Conservation (phyloP, 2,797 vertebrate genomes). For the Borostomias antarcticus region DNA sequence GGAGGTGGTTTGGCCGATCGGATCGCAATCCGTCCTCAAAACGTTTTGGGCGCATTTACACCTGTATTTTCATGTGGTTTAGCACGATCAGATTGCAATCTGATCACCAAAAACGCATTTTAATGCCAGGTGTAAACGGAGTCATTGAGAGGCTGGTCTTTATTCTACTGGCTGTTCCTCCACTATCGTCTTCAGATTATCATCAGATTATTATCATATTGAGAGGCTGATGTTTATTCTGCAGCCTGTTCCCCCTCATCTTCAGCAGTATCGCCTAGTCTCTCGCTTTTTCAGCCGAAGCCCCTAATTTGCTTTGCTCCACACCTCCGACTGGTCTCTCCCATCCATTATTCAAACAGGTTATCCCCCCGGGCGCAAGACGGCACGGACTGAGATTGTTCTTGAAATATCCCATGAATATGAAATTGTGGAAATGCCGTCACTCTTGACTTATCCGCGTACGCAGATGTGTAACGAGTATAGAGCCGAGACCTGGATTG, state of each 20-base stretch:
- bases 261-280: too few relatives aligned
- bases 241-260: too few relatives aligned
- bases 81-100: too few relatives aligned
- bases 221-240: slow-evolving; percentile 8
- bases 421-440: slow-evolving; percentile 58
- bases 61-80: too few relatives aligned
- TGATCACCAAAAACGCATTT: too few relatives aligned
- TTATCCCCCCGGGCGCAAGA: slow-evolving; percentile 56
- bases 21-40: too few relatives aligned
- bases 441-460: slow-evolving; percentile 47
- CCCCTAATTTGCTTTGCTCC: slow-evolving; percentile 24
- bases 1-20: too few relatives aligned
- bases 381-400: slow-evolving; percentile 57
- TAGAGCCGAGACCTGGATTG: neutral
- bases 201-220: slow-evolving; percentile 21
- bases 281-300: neutral
- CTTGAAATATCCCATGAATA: slow-evolving; percentile 69
- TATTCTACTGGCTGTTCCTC: too few relatives aligned
- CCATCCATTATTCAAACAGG: slow-evolving; percentile 64
- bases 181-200: too few relatives aligned
- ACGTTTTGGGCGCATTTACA: too few relatives aligned
- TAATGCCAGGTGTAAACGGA: too few relatives aligned
- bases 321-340: neutral
- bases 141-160: too few relatives aligned
- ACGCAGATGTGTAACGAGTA: slow-evolving; percentile 26